Evolutionary conservation across 2,797 vertebrate genomes (phyloP), one percentile per base, ranked within the genome.

Genomic region (Dermochelys coriacea): DNA sequence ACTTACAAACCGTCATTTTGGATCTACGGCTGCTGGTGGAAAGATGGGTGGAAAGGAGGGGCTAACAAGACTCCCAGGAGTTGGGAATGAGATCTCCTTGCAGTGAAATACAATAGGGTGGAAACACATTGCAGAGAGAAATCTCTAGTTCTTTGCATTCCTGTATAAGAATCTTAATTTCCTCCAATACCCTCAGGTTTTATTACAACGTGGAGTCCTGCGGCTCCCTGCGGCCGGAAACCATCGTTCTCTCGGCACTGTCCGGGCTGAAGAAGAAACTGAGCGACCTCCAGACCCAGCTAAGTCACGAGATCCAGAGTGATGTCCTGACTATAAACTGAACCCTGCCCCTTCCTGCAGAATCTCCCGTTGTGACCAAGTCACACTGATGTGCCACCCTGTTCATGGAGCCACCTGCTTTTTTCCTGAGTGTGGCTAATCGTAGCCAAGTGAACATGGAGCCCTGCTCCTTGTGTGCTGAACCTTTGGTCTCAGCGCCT

Each of bases 261-360:
- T 99, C 99, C 0, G 99, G 99, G 88, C 97, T 99, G 45, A 99
- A 99, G 98, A 99, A 99, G 98, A 99, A 99, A 87, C 97, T 99
- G 90, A 99, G 99, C 0, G 99, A 99, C 89, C 98, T 99, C 84
- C 99, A 99, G 98, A 99, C 99, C 4, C 99, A 99, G 95, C 98
- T 99, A 95, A 99, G 99, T 98, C 99, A 99, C 0, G 99, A 99
- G 97, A 99, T 99, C 95, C 99, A 99, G 98, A 99, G 98, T 0
- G 99, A 99, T 0, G 99, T 99, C n/a, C 99, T 99, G 82, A 99
- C 99, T 82, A 99, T 99, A 95, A 99, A 99, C 98, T 99, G 98
- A 98, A 80, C 27, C 41, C 47, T 14, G 8, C 41, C 47, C 6
- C 5, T 86, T 55, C 34, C 9, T 1, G 27, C 57, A n/a, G 49